phyloP scores from a whole-genome alignment of 2,888 invertebrate genomes.

The Hirudinaria manillensis region DNA sequence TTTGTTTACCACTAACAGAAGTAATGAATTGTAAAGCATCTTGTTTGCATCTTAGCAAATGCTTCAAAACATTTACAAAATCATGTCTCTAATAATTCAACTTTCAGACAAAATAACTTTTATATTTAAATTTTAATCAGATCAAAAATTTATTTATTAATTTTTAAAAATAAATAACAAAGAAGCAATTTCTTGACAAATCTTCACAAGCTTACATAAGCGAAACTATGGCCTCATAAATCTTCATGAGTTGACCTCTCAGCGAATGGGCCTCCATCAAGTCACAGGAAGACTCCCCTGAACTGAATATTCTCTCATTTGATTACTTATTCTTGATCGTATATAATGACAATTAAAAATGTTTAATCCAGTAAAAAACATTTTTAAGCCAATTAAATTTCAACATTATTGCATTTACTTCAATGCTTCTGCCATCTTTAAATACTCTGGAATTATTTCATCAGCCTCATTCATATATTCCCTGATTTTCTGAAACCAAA shows the following conservation, averaged over 20 bases:
- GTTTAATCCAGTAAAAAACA: not conserved
- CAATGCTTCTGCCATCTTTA: slow-evolving; percentile 62
- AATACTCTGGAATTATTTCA: slow-evolving; percentile 58
- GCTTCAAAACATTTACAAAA: no score
- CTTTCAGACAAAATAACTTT: no score
- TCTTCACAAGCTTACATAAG: not conserved
- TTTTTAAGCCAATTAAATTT: not conserved
- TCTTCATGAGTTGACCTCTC: slow-evolving; percentile 16
- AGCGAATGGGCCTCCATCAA: not conserved
- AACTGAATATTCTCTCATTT: slow-evolving; percentile 2
- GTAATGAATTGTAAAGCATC: no score
- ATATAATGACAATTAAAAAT: not conserved
- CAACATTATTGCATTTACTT: slow-evolving; percentile 53
- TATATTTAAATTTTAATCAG: no score
- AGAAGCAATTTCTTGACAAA: not conserved
- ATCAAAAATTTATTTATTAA: no score
- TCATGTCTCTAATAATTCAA: no score
- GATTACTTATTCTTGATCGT: not conserved
- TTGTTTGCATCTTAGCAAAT: no score
- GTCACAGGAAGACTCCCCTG: not conserved
- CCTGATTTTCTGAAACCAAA: slow-evolving; percentile 61
- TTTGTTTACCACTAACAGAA: no score
- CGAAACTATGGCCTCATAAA: slow-evolving; percentile 8
- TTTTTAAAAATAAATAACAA: not conserved
- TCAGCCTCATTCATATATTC: slow-evolving; percentile 70